Evolutionary conservation across 2,797 vertebrate species (phyloP), one percentile per base, ranked within the genome.

Genomic region (Chiloscyllium punctatum): DNA sequence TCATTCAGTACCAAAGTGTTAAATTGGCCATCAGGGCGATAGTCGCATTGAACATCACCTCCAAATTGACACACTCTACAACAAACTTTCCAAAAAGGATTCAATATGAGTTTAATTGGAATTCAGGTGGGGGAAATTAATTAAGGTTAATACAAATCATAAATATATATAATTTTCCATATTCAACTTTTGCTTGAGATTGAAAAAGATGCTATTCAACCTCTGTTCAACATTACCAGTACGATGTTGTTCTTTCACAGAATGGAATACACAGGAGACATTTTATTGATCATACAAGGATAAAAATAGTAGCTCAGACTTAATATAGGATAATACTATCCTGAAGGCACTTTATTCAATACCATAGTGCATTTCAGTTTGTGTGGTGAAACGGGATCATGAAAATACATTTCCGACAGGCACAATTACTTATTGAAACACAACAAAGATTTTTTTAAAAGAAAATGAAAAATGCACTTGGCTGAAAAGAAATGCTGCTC

Each of bases 401-500:
- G 27, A 77, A 77, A 21, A 48, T 23, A 51, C 94, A 77, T 51
- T 77, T 77, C 48, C 33, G 71, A 77, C 94, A 95, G 71, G 42
- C 77, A 25, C 48, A 95, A 77, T 95, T 95, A 77, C 42, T 74
- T 51, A 16, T 42, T 25, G 16, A 77, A 57, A 72, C 68, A 72
- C 69, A 33, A 13, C 37, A 94, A 27, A 71, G 87, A 95, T 95
- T 66, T 69, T 69, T 79, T 3, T 79, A 1, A 90, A 68, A 71
- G 15, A 95, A 95, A 95, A 66, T 88, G 53, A 96, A 96, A 96
- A 69, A 90, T 77, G 68, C 1, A 48, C 48, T 23, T 69, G 62
- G n/a, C 62, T 68, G 62, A 53, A 90, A 90, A 62, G 42, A 91
- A 16, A 42, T 69, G 6, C 21, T 74, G 25, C 30, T 95, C 30